Percentiles rank a stretch among this genome's conserved stretches.
Evolutionary conservation across 2,888 invertebrate species (phyloP).

Genomic region (Acanthoscelides obtectus): DNA sequence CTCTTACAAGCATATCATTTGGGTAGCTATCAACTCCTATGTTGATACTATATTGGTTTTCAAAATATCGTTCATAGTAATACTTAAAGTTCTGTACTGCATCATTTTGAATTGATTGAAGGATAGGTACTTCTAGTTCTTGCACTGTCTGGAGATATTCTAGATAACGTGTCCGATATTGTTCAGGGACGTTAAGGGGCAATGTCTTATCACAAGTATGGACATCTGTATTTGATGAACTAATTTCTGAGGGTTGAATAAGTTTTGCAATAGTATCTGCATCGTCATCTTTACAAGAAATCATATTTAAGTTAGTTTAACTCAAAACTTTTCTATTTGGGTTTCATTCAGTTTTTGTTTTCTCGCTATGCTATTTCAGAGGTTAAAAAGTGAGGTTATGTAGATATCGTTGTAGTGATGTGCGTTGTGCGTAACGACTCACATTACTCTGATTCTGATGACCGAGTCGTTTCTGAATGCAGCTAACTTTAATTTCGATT

Average conservation of each 20-base stretch:
- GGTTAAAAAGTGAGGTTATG: too few species aligned
- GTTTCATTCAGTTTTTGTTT: too few species aligned
- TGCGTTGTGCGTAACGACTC: too few species aligned
- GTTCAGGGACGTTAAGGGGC: not conserved
- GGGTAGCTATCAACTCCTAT: slow-evolving; percentile 11
- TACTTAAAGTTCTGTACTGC: slow-evolving; percentile 21
- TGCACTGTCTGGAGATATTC: slow-evolving; percentile 14
- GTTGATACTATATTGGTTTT: slow-evolving; percentile 22
- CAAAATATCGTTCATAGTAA: slow-evolving; percentile 23
- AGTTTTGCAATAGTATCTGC: not conserved
- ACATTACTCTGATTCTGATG: too few species aligned
- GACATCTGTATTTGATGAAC: not conserved
- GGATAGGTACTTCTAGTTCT: slow-evolving; percentile 20
- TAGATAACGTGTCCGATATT: not conserved
- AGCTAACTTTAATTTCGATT: too few species aligned
- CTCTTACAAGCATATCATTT: slow-evolving; percentile 16
- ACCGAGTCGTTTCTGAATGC: too few species aligned
- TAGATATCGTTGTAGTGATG: too few species aligned
- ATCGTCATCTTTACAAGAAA: not conserved
- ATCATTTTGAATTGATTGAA: slow-evolving; percentile 18
- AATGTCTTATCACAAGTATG: not conserved
- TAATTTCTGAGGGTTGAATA: not conserved
- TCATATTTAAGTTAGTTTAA: too few species aligned
- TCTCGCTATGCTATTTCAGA: too few species aligned
- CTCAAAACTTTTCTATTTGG: too few species aligned